Evolutionary conservation across 2,113 vertebrate species (phyloP), one percentile per base, ranked within the genome.

Genomic region (Psittacula cyanocephala): DNA sequence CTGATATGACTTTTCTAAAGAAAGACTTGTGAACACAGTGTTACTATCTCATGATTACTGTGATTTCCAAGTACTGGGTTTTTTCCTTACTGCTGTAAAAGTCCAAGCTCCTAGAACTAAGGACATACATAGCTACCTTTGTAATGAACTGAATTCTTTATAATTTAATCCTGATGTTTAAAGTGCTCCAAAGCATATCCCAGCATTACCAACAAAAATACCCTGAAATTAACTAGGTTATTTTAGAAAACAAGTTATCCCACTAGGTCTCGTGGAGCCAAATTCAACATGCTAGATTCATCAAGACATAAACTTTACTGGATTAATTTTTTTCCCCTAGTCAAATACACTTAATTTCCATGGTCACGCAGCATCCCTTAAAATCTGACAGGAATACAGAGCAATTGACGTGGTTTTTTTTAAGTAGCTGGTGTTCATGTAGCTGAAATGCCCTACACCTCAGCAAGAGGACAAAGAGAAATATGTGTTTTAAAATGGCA

Each of bases 311-410:
- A 71, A 49, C 35, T 46, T 74, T 39, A 65, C 15, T 59, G 31
- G 17, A 20, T 49, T 8, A 15, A 7, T 35, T 65, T 81, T 29
- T 59, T 49, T 25, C 33, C 13, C 14, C 1, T 5, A 18, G 23
- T 43, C 0, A 1, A 75, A 92, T 67, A 33, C 12, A 20, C 0
- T 3, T 15, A 4, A 70, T 74, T 67, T 67, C 29, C 1, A 0
- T 20, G 11, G 28, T 53, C 62, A 77, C 16, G 49, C 53, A 47
- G 24, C 28, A 14, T 33, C 23, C 17, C 28, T 88, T 47, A n/a
- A 86, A 79, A 55, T 39, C 63, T 70, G 39, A 60, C 72, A 67
- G 39, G 25, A 81, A 68, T 57, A 52, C 8, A 55, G 44, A 62
- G 37, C 41, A 55, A 49, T 23, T 7, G 17, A 31, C 9, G 6